phyloP scores from a whole-genome alignment of 92 coral and sea anemone genomes.

The Virgularia gustaviana region DNA sequence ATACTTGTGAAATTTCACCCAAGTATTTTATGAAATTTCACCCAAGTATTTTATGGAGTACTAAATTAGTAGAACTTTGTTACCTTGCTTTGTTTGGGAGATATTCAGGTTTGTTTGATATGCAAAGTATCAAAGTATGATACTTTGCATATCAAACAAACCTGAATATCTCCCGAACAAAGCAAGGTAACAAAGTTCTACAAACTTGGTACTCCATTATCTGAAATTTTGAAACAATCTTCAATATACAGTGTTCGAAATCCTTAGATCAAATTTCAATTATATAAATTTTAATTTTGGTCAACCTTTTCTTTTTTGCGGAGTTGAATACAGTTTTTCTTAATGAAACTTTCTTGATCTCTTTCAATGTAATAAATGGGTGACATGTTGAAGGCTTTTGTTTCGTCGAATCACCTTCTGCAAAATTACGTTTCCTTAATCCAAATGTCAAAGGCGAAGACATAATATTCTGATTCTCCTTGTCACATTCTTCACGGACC shows the following conservation, averaged over 20 bases:
- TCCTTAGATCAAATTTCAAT: not conserved
- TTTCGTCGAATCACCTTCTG: conserved; percentile 5
- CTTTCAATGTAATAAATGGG: conserved; percentile 58
- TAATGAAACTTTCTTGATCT: conserved; percentile 63
- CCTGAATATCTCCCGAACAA: too few species aligned
- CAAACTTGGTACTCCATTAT: too few species aligned
- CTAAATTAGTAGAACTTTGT: too few species aligned
- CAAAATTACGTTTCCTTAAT: conserved; percentile 22
- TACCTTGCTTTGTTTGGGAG: too few species aligned
- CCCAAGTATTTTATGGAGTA: too few species aligned
- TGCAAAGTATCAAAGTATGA: too few species aligned
- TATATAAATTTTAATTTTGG: not conserved
- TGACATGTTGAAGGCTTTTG: not conserved
- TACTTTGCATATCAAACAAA: too few species aligned
- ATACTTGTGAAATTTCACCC: too few species aligned
- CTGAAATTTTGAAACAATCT: not conserved
- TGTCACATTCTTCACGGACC: conserved; percentile 12
- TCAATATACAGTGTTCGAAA: not conserved
- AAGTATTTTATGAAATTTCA: too few species aligned
- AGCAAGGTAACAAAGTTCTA: too few species aligned
- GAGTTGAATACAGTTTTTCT: conserved; percentile 46
- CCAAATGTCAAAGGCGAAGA: conserved; percentile 13
- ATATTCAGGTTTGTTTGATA: too few species aligned
- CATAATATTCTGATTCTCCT: conserved; percentile 44
- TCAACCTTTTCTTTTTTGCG: conserved; percentile 22